Percentiles rank a stretch among this genome's conserved stretches.
Evolutionary conservation across 2,888 invertebrate species (phyloP).

Genomic region (Caenorhabditis auriculariae): DNA sequence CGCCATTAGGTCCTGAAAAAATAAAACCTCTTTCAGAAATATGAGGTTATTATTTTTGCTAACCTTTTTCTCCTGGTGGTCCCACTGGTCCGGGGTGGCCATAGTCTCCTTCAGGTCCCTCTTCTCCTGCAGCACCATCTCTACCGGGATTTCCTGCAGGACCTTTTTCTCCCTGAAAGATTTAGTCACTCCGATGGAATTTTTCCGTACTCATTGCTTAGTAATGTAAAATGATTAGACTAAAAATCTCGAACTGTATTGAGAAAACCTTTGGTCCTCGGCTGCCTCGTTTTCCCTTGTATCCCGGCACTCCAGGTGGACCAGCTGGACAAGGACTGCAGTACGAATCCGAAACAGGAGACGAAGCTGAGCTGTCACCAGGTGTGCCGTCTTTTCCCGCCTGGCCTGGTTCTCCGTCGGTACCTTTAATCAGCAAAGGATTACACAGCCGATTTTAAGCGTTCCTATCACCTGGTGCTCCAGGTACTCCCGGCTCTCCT

Average conservation of each 20-base stretch:
- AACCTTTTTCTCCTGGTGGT: slow-evolving; percentile 45
- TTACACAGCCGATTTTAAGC: neutral
- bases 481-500: slow-evolving; percentile 42
- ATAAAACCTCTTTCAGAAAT: neutral
- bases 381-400: slow-evolving; percentile 33
- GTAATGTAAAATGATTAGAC: too few relatives aligned
- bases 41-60: too few relatives aligned
- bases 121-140: slow-evolving; percentile 52
- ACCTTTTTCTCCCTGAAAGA: slow-evolving; percentile 46
- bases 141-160: slow-evolving; percentile 44
- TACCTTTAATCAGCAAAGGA: slow-evolving; percentile 5
- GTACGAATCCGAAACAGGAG: slow-evolving; percentile 9
- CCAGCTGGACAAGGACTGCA: slow-evolving; percentile 57
- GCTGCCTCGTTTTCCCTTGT: slow-evolving; percentile 58
- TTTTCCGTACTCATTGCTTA: too few relatives aligned
- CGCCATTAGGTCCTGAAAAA: slow-evolving; percentile 42
- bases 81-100: slow-evolving; percentile 54
- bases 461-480: slow-evolving; percentile 35
- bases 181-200: neutral
- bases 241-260: neutral
- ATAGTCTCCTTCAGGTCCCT: slow-evolving; percentile 56
- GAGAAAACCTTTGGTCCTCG: slow-evolving; percentile 45
- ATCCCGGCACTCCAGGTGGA: slow-evolving; percentile 55
- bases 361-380: slow-evolving; percentile 9
- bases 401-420: slow-evolving; percentile 32